Percentiles rank a stretch among this genome's conserved stretches.
Evolutionary conservation across 2,113 vertebrate genomes (phyloP).

Genomic region (Lepus americanus): DNA sequence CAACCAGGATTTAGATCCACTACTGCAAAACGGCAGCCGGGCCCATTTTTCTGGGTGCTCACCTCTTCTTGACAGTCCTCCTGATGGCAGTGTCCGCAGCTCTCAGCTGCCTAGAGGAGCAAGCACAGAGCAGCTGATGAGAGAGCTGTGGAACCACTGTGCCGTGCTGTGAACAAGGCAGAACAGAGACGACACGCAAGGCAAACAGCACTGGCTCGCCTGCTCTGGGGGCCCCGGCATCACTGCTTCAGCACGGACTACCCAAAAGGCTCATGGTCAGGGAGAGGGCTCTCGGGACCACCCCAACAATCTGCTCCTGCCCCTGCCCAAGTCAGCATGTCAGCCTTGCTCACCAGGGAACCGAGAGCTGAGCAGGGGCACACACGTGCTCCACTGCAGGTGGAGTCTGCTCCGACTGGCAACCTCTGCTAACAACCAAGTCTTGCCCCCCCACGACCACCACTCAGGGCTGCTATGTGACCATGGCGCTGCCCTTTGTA

Average conservation of each 20-base stretch:
- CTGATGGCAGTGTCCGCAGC: conserved; percentile 51
- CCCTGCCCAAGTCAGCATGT: neutral
- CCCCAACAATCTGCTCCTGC: neutral
- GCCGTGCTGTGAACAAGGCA: neutral
- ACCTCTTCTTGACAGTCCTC: conserved; percentile 81
- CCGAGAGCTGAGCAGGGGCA: neutral
- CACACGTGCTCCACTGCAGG: too few relatives aligned
- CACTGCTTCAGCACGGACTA: neutral
- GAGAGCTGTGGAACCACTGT: neutral
- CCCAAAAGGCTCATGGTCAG: neutral
- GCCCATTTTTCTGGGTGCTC: neutral
- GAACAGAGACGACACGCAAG: neutral
- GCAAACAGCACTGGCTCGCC: neutral
- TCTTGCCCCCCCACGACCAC: rapidly evolving
- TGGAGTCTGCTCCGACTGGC: neutral
- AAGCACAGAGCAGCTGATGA: conserved; percentile 33
- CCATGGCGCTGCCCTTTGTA: neutral
- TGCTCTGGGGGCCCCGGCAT: neutral
- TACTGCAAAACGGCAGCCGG: neutral
- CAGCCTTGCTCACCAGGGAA: neutral
- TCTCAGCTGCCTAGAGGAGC: conserved; percentile 81
- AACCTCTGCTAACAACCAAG: neutral
- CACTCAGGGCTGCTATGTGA: neutral
- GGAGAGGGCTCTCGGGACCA: neutral
- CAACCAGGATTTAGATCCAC: neutral